Evolutionary conservation across 2,113 vertebrate species (phyloP).

Genomic region (Dolichotis patagonum): DNA sequence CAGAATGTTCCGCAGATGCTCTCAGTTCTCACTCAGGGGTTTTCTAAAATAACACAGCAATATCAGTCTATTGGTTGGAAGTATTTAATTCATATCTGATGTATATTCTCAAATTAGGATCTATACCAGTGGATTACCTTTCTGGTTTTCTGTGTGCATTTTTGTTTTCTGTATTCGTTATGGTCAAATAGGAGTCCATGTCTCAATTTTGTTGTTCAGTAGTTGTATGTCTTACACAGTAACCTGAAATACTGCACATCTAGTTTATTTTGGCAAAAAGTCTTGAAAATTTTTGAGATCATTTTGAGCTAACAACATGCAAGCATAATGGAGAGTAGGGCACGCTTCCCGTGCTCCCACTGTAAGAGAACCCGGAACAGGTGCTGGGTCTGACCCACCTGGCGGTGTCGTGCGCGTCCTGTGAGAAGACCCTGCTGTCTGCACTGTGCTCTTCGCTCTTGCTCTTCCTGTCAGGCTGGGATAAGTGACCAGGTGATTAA

Average conservation of each 20-base stretch:
- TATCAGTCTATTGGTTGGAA: background rate
- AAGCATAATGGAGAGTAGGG: background rate
- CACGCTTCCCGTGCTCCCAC: rapidly evolving
- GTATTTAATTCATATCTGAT: background rate
- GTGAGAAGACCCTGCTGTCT: background rate
- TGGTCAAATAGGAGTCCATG: background rate
- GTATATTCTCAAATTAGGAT: background rate
- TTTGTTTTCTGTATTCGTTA: background rate
- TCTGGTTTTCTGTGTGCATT: background rate
- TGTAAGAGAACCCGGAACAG: too few relatives aligned
- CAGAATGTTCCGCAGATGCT: too few relatives aligned
- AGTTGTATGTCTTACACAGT: too few relatives aligned
- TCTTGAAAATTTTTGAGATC: background rate
- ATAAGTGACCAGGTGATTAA: background rate
- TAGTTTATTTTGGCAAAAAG: background rate
- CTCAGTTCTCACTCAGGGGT: too few relatives aligned
- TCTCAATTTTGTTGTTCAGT: background rate
- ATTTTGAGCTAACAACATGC: background rate
- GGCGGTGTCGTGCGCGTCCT: background rate
- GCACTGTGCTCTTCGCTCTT: background rate
- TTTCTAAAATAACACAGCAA: background rate
- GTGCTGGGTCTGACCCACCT: background rate
- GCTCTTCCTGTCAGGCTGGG: background rate
- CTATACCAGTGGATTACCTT: background rate
- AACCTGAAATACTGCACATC: background rate